These are phyloP conservation scores for Gonatopus flavifemur DNA, from an alignment of 1,140 invertebrate species.

Conservation along the genomic window DNA sequence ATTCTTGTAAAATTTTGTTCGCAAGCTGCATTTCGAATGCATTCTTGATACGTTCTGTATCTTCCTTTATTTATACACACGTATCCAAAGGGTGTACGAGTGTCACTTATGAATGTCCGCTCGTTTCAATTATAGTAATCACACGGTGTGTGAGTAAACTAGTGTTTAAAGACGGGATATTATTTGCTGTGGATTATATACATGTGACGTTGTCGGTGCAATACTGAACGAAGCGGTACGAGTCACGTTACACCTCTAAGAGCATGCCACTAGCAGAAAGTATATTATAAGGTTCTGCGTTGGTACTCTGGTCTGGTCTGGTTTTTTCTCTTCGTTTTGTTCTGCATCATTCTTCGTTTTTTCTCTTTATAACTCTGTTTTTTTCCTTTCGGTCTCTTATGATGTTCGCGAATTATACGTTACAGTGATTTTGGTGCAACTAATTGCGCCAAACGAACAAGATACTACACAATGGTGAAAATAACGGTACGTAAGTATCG, in stretches of 20 bases:
- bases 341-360: not conserved
- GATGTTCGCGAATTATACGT: too few relatives aligned
- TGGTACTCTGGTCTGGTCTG: too few relatives aligned
- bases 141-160: slow-evolving; percentile 40
- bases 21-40: too few relatives aligned
- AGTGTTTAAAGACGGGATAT: slow-evolving; percentile 37
- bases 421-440: too few relatives aligned
- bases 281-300: slow-evolving; percentile 22
- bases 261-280: slow-evolving; percentile 21
- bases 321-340: too few relatives aligned
- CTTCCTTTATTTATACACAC: too few relatives aligned
- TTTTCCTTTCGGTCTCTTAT: too few relatives aligned
- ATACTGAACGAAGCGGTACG: slow-evolving; percentile 18
- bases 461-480: too few relatives aligned
- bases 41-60: too few relatives aligned
- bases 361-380: not conserved
- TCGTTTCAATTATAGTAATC: slow-evolving; percentile 39
- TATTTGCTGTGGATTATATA: slow-evolving; percentile 40
- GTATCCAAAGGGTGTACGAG: slow-evolving; percentile 23
- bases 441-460: too few relatives aligned
- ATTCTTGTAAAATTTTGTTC: too few relatives aligned
- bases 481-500: too few relatives aligned
- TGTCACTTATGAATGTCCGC: slow-evolving; percentile 34
- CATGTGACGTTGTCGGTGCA: slow-evolving; percentile 37
- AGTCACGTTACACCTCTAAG: slow-evolving; percentile 32